Evolutionary conservation across 2,888 invertebrate species (phyloP), one percentile per base, ranked within the genome.

Genomic region (Andrena camellia): DNA sequence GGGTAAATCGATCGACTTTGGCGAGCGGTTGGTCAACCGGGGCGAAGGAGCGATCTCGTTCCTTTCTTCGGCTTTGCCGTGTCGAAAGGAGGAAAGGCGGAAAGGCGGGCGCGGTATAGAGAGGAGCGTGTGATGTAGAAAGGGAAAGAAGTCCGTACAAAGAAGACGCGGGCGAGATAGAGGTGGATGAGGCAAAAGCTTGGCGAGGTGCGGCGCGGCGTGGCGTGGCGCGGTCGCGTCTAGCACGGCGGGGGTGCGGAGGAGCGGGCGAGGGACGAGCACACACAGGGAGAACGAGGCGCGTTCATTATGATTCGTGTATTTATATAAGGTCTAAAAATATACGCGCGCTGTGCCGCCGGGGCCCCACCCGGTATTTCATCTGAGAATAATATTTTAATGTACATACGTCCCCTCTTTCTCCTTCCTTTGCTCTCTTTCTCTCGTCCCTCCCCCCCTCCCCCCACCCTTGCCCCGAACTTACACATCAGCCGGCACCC

Each of bases 241-340:
- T 74, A 64, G 62, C 42, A 57, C 29, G 62, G 66, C 69, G 78
- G 50, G 23, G 31, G 66, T 17, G 67, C 75, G 60, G 60, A 71
- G 23, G 54, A 35, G 29, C 59, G 74, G 66, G 64, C 42, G 85
- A 83, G 31, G 71, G 81, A 78, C 86, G 86, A 83, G 88, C 91
- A 85, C 81, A 83, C 84, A 83, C 85, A 80, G 88, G 86, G 87
- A 83, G 86, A 86, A 86, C 87, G 86, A 88, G 91, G 91, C 90
- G 91, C 93, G 91, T 94, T 94, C 93, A 94, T 94, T 94, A 94
- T 94, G 93, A 94, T 94, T 94, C 94, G 94, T 94, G 93, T 94
- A 94, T 94, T 94, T 94, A 94, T 94, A 94, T 93, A 94, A 93
- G 93, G 92, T 94, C 94, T 94, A 94, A 94, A 94, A 94, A 94